Conservation (phyloP, 2,888 invertebrate species). For the Dicyrtomina minuta region DNA sequence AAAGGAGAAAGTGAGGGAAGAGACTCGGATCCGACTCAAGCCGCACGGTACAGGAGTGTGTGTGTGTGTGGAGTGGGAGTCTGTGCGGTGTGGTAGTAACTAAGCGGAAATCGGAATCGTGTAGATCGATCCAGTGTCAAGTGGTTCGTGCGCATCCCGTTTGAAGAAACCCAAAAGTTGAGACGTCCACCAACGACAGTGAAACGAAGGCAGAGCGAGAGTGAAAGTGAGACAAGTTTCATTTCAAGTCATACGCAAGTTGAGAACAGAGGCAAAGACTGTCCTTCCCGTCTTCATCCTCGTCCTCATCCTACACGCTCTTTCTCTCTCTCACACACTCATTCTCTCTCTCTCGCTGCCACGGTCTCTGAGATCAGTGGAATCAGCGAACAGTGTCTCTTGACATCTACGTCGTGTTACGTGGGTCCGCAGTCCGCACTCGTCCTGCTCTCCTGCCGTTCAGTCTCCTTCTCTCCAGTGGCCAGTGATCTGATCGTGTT, state of each 20-base stretch:
- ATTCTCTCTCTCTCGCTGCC: no score
- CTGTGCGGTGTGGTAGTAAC: conserved; percentile 30
- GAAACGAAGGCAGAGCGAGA: conserved; percentile 2
- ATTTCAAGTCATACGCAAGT: conserved; percentile 7
- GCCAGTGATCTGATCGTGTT: no score
- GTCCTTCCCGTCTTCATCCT: not conserved
- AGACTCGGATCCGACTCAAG: not conserved
- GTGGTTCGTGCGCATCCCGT: conserved; percentile 52
- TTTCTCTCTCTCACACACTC: no score
- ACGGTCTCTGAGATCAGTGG: not conserved
- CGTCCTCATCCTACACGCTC: not conserved
- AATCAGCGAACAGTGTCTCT: not conserved
- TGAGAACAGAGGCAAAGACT: conserved; percentile 3
- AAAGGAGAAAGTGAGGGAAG: conserved; percentile 5
- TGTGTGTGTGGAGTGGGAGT: conserved; percentile 24
- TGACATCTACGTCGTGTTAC: not conserved
- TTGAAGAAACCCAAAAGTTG: conserved; percentile 10
- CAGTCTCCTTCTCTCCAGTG: no score
- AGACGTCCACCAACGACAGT: not conserved
- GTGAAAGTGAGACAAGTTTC: not conserved
- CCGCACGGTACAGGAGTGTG: not conserved
- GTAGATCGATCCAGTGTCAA: conserved; percentile 53
- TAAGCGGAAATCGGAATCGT: conserved; percentile 36
- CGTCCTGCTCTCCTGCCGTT: not conserved
- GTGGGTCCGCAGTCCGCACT: not conserved